phyloP scores from a whole-genome alignment of 2,113 vertebrate genomes.

The Pithys albifrons region DNA sequence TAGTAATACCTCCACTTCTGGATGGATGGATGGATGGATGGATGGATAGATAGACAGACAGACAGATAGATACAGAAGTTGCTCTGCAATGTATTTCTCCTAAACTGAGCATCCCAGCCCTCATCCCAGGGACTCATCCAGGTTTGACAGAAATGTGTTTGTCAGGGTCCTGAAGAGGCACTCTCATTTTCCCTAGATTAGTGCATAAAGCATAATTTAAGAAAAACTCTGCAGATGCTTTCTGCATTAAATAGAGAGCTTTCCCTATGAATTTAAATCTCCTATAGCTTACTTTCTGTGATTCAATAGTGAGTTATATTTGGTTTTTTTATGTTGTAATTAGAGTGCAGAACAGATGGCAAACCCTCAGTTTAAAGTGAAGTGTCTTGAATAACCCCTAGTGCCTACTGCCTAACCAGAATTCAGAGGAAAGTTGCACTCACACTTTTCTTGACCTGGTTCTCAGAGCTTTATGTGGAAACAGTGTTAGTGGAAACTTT shows the following conservation, averaged over 20 bases:
- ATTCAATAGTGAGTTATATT: conserved; percentile 31
- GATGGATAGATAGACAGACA: neutral
- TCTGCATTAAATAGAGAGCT: conserved; percentile 36
- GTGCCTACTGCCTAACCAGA: neutral
- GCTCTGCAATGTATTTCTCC: neutral
- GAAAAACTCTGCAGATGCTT: conserved; percentile 28
- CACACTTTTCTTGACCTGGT: neutral
- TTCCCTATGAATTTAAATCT: conserved; percentile 28
- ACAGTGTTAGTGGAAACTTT: neutral
- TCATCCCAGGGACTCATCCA: neutral
- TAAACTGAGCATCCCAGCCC: neutral
- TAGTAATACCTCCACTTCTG: neutral
- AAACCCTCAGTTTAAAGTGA: neutral
- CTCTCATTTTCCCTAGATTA: neutral
- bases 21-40: too few species aligned
- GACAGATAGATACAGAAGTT: neutral
- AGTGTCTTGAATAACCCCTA: neutral
- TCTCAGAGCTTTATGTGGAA: neutral
- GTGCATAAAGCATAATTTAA: neutral
- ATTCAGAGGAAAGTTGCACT: neutral
- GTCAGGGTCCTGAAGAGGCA: neutral
- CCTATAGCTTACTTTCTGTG: conserved; percentile 3
- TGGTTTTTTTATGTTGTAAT: conserved; percentile 45
- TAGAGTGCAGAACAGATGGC: conserved; percentile 61
- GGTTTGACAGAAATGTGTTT: neutral